These are phyloP conservation scores for Orius laevigatus DNA, from an alignment of 1,140 invertebrate species.

Conservation along the genomic window DNA sequence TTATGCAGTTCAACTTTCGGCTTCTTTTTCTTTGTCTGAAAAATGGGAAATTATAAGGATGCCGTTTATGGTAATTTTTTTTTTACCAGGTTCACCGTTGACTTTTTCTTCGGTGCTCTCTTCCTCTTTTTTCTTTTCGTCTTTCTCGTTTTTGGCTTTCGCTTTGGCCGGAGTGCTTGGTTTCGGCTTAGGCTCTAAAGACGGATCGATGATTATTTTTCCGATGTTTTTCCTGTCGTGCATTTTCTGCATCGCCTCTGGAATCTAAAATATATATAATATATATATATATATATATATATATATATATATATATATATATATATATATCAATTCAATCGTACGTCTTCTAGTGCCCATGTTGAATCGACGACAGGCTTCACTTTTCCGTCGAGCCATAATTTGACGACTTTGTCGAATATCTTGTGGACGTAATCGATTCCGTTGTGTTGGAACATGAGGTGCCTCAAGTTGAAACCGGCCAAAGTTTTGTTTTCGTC, in stretches of 20 bases:
- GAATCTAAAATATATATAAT: conserved; percentile 34
- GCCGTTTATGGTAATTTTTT: too few species aligned
- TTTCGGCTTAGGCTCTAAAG: conserved; percentile 57
- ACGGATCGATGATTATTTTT: conserved; percentile 69
- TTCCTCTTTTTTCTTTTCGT: conserved; percentile 45
- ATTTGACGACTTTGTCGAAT: conserved; percentile 51
- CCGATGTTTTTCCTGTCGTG: conserved; percentile 83
- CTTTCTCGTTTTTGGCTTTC: conserved; percentile 31
- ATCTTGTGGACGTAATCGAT: conserved; percentile 47
- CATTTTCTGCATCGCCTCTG: conserved; percentile 82
- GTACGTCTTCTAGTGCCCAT: conserved; percentile 72
- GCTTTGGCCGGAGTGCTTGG: conserved; percentile 55
- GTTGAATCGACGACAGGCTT: conserved; percentile 68
- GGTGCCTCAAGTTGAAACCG: conserved; percentile 67
- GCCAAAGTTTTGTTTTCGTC: conserved; percentile 74
- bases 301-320: neutral
- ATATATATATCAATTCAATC: conserved; percentile 19
- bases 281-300: too few species aligned
- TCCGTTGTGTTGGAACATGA: conserved; percentile 64
- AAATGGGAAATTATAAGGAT: too few species aligned
- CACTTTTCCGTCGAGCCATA: conserved; percentile 62
- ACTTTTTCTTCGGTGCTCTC: conserved; percentile 29
- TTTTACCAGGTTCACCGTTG: neutral
- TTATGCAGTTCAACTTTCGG: too few species aligned
- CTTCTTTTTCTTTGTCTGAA: too few species aligned